Base-by-base conservation (phyloP, 2,113 vertebrate species). In the Lontra canadensis region DNA sequence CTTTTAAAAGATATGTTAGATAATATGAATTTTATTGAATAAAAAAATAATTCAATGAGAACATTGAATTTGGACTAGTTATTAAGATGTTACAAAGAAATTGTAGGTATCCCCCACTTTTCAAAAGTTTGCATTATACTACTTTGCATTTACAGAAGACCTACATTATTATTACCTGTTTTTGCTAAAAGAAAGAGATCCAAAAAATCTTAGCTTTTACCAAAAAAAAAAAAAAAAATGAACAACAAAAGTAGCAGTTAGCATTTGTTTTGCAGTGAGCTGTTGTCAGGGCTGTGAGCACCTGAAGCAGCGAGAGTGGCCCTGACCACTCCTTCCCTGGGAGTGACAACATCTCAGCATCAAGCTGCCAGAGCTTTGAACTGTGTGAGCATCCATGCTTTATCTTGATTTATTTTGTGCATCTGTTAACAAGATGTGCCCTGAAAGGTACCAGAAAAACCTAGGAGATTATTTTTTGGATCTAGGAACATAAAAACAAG, bases 1-100 rank as follows among this genome's bases (percentile, higher is more conserved):
- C 42, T 74, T 67, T 49, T 52, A 74, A 73, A 83, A 63, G 11
- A 36, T 74, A 55, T 92, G 96, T 96, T 93, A 59, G 90, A 61
- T 52, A 59, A 57, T 73, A 2, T 85, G 44, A 47, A 47, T 47
- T 47, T 47, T 47, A 47, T 47, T 47, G 44, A 47, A 47, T 47
- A 47, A 47, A 47, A 47, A 47, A 47, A 47, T 11, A 47, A 47
- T 47, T 47, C 44, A 47, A 47, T 47, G 7, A 20, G 2, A 78
- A 71, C 12, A 82, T 29, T 86, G 20, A 90, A 47, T 13, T 93
- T 55, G 39, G 21, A 61, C 10, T 78, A 39, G 7, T 55, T 83
- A 34, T 79, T 95, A 90, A 90, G 82, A 49, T 88, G 26, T 55
- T 71, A 10, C 11, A 74, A 59, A 67, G 42, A 11, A 84, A 92